phyloP scores from a whole-genome alignment of 92 coral and sea anemone genomes.

The Zoanthus sociatus region DNA sequence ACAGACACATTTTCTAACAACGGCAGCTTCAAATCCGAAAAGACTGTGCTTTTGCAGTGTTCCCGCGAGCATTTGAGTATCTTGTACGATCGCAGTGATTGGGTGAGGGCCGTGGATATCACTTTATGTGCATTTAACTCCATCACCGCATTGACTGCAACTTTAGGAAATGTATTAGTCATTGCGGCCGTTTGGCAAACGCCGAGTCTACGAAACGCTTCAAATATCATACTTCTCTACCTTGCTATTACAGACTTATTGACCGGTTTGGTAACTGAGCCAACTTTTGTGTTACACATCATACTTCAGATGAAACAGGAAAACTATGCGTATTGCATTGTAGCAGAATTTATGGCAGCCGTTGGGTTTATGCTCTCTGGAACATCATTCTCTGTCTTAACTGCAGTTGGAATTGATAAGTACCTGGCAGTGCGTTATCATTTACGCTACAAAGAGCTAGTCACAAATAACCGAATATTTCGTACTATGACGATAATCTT shows the following conservation, averaged over 20 bases:
- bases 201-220: slow-evolving; percentile 35
- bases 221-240: slow-evolving; percentile 65
- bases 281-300: slow-evolving; percentile 29
- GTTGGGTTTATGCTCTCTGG: slow-evolving; percentile 38
- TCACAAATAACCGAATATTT: slow-evolving; percentile 11
- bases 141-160: slow-evolving; percentile 8
- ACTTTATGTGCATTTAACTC: slow-evolving; percentile 12
- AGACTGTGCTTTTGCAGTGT: neutral
- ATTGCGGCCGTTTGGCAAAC: slow-evolving; percentile 24
- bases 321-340: slow-evolving; percentile 14
- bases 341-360: slow-evolving; percentile 39
- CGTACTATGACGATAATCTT: slow-evolving; percentile 3
- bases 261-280: slow-evolving; percentile 24
- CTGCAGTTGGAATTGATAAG: slow-evolving; percentile 13
- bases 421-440: slow-evolving; percentile 20
- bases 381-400: slow-evolving; percentile 33
- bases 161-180: slow-evolving; percentile 29
- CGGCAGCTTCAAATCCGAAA: neutral
- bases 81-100: slow-evolving; percentile 20
- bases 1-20: neutral
- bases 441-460: slow-evolving; percentile 23
- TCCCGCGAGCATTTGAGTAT: slow-evolving; percentile 12
- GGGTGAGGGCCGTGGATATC: slow-evolving; percentile 28
- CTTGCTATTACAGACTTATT: slow-evolving; percentile 49
- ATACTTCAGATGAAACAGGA: slow-evolving; percentile 26